Evolutionary conservation across 2,797 vertebrate species (phyloP), one percentile per base, ranked within the genome.

Genomic region (Mycteria americana): DNA sequence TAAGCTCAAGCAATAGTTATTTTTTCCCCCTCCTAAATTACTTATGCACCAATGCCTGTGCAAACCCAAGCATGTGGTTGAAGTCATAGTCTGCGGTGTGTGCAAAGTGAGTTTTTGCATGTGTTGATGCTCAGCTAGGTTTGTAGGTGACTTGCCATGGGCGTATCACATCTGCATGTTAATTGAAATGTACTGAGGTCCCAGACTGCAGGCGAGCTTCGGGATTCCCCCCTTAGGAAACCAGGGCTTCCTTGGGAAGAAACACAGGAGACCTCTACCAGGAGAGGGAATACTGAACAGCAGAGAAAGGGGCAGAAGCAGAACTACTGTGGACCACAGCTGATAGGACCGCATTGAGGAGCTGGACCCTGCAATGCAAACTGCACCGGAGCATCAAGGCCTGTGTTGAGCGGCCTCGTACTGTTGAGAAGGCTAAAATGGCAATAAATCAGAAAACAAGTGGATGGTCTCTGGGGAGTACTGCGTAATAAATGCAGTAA

Each of bases 61-160:
- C 87, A 96, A 74, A 94, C 57, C 84, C 91, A 60, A 68, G 68
- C 27, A 18, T 64, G 77, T 79, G 74, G 88, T 65, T 92, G 74
- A 60, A 94, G 77, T 82, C 84, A 37, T 46, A 28, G 80, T 48
- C 95, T 95, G 88, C 1, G 50, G 90, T 5, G 24, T 87, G 89
- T 87, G 79, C 94, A 92, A 78, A 88, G 64, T 39, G 65, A 50
- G 25, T 27, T 81, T 96, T 95, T 89, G 89, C 83, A 81, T 54
- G 54, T 67, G 85, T 30, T 75, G 77, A 23, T 68, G 64, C 73
- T 94, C 37, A 33, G 87, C 64, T 64, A 35, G 50, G 45, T 79
- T 91, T 64, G 33, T 48, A 63, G 85, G 85, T 69, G 77, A 82
- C 77, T 90, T 81, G 72, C 30, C 69, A 39, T 41, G 64, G 54